These are phyloP conservation scores for Erythrolamprus reginae DNA, from an alignment of 2,113 vertebrate genomes.

Conservation along the genomic window DNA sequence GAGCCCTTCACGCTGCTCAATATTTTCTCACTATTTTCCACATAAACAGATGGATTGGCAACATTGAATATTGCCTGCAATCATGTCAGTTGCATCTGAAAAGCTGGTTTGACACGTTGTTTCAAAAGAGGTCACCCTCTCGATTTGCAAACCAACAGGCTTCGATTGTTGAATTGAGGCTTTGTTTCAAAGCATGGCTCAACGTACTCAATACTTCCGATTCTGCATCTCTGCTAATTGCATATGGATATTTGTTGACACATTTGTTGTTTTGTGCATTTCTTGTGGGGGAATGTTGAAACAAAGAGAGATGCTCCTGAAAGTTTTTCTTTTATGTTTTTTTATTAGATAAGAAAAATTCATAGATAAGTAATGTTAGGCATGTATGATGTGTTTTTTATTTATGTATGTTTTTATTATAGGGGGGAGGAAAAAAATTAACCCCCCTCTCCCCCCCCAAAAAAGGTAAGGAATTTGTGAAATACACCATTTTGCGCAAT, in stretches of 20 bases:
- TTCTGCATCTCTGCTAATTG: not conserved
- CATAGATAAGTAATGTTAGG: no score
- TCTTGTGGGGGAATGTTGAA: not conserved
- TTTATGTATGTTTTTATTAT: no score
- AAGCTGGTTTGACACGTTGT: not conserved
- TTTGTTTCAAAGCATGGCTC: not conserved
- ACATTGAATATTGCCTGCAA: not conserved
- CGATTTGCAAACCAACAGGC: not conserved
- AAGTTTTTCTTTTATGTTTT: no score
- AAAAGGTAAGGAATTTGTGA: not conserved
- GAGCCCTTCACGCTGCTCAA: not conserved
- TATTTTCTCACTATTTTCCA: not conserved
- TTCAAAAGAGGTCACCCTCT: not conserved
- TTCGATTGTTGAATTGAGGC: not conserved
- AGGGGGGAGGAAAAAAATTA: no score
- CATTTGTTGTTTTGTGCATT: not conserved
- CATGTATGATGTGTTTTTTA: no score
- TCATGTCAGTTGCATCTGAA: not conserved
- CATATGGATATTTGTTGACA: not conserved
- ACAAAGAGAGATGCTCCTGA: no score
- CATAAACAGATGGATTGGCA: not conserved
- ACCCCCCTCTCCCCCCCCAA: no score
- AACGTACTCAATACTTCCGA: not conserved
- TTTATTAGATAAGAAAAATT: no score
- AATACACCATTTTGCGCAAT: not conserved